phyloP scores from a whole-genome alignment of 1,140 invertebrate genomes.

The Neotoxoptera formosana region DNA sequence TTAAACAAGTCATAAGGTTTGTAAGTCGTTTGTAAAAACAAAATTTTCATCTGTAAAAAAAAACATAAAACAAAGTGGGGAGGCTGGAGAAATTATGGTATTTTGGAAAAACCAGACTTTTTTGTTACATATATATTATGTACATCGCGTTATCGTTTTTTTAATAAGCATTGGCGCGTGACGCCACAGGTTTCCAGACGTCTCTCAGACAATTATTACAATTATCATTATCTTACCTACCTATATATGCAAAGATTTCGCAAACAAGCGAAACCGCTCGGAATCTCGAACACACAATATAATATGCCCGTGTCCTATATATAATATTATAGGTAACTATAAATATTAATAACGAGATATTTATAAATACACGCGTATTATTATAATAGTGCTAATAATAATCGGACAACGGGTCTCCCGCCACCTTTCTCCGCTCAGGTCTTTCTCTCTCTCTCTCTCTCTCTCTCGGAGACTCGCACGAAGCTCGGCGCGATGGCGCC shows the following conservation, averaged over 20 bases:
- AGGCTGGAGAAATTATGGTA: no score
- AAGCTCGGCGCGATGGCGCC: background rate
- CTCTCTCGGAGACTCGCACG: background rate
- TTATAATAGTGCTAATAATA: background rate
- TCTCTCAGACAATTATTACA: background rate
- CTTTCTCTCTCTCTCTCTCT: background rate
- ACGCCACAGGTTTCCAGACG: no score
- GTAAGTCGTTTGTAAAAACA: no score
- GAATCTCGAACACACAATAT: background rate
- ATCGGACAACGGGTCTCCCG: background rate
- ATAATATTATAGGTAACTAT: background rate
- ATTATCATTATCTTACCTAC: no score
- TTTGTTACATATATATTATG: background rate
- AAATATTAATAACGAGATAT: background rate
- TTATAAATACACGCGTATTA: background rate
- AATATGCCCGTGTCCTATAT: background rate
- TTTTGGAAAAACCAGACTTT: no score
- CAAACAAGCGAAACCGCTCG: background rate
- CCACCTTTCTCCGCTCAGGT: background rate
- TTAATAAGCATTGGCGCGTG: no score
- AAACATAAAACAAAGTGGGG: no score
- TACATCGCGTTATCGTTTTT: background rate
- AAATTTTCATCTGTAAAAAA: no score
- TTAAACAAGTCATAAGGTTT: no score
- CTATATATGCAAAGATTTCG: background rate